Conservation (phyloP, 2,797 vertebrate species). For the Propithecus perrieri region DNA sequence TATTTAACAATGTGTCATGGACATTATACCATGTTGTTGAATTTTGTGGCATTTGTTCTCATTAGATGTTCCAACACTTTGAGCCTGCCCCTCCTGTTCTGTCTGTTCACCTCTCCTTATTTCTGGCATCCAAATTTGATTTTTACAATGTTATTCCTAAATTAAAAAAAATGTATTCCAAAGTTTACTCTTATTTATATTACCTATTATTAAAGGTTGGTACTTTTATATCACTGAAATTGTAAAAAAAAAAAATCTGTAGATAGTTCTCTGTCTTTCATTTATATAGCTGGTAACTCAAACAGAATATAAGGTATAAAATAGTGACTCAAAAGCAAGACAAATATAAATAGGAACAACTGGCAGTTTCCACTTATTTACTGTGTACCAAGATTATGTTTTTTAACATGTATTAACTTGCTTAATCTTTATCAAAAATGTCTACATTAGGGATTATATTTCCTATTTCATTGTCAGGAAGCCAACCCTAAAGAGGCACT, state of each 20-base stretch:
- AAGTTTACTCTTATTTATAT: background rate
- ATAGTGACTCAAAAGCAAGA: background rate
- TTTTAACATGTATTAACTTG: background rate
- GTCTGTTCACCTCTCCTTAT: background rate
- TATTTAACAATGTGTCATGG: background rate
- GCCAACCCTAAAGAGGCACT: background rate
- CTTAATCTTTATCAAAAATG: background rate
- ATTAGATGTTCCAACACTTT: background rate
- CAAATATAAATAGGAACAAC: background rate
- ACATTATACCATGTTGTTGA: background rate
- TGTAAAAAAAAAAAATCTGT: background rate
- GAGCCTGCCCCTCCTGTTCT: background rate
- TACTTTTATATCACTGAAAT: background rate
- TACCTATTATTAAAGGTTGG: background rate
- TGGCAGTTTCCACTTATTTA: background rate
- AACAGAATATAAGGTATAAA: background rate
- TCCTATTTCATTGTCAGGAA: background rate
- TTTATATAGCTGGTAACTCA: background rate
- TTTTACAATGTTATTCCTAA: background rate
- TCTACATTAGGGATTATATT: background rate
- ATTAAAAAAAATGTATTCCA: background rate
- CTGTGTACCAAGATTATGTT: background rate
- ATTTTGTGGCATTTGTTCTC: background rate
- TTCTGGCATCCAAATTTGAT: background rate
- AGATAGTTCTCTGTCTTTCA: background rate